Conservation (phyloP, 1,140 invertebrate genomes). For the Eurytemora carolleeae region DNA sequence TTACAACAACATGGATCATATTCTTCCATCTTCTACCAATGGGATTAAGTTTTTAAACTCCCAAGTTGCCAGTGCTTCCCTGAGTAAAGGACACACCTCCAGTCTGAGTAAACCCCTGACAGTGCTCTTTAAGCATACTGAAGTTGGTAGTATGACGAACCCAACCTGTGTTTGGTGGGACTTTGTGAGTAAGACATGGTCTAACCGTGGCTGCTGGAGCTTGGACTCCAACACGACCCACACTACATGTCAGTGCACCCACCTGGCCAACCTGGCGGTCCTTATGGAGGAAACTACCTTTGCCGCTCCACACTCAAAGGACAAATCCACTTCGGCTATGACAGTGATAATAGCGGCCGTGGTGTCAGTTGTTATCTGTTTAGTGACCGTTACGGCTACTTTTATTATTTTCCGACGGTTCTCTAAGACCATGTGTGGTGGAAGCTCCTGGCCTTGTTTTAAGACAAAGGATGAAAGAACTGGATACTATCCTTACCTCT, state of each 20-base stretch:
- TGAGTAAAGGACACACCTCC: not conserved
- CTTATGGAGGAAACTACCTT: conserved; percentile 55
- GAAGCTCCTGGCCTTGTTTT: not conserved
- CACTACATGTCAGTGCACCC: conserved; percentile 76
- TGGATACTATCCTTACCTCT: not conserved
- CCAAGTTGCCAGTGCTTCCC: not conserved
- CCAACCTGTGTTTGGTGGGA: conserved; percentile 88
- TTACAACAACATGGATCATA: conserved; percentile 7
- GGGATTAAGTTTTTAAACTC: conserved; percentile 1
- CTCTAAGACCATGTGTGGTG: not conserved
- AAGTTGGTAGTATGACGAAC: conserved; percentile 57
- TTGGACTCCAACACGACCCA: conserved; percentile 55
- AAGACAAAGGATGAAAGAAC: not conserved
- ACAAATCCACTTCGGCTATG: not conserved
- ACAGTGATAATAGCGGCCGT: not conserved
- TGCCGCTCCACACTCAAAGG: not conserved
- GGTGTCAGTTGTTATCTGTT: not conserved
- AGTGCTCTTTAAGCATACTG: not conserved
- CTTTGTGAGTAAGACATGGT: conserved; percentile 63
- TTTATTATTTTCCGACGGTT: not conserved
- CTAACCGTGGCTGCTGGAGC: conserved; percentile 63
- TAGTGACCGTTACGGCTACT: not conserved
- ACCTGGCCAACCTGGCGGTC: conserved; percentile 87
- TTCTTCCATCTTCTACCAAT: not conserved
- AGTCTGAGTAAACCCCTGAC: not conserved